Evolutionary conservation across 2,888 invertebrate genomes (phyloP), one percentile per base, ranked within the genome.

Genomic region (Tetranychus truncatus): DNA sequence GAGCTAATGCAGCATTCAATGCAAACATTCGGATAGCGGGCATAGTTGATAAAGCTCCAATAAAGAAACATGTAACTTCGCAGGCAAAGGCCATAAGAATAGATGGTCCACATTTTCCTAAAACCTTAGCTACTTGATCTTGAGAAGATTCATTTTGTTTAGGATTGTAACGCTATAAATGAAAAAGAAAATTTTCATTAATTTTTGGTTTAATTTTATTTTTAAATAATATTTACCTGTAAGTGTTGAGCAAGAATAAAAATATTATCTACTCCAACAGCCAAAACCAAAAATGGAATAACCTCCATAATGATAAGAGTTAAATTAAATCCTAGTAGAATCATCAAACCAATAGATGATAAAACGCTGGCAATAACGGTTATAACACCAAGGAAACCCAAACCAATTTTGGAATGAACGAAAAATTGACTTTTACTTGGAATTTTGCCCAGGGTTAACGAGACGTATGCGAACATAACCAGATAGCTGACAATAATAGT

Each of bases 211-310:
- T 5, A 44, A 24, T 55, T 9, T 66, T 71, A 45, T 55, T 75
- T 24, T 34, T 34, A 4, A 5, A 5, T 34, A 34, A 34, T 34
- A 4, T 24, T 34, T 34, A 78, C 76, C 81, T 85, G 84, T 77
- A 82, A 84, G 0, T 90, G 88, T 82, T 95, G 93, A 0, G 96
- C 91, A 82, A 97, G 88, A 78, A 96, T 90, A 81, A 96, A 97
- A 79, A 97, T 95, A 81, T 97, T 96, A 83, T 97, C 96, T 1
- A 96, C 92, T 44, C 96, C 96, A 1, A 97, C 89, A 34, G 96
- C 95, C 72, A 97, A 84, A 5, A 96, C 90, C 78, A 97, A 87
- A 83, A 97, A 97, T 5, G 96, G 96, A 79, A 96, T 90, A 0
- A 96, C 92, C 84, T 96, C 95, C 74, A 96, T 88, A 72, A 94